Base-by-base conservation (phyloP, 2,888 invertebrate genomes). In the Gibbula magus region DNA sequence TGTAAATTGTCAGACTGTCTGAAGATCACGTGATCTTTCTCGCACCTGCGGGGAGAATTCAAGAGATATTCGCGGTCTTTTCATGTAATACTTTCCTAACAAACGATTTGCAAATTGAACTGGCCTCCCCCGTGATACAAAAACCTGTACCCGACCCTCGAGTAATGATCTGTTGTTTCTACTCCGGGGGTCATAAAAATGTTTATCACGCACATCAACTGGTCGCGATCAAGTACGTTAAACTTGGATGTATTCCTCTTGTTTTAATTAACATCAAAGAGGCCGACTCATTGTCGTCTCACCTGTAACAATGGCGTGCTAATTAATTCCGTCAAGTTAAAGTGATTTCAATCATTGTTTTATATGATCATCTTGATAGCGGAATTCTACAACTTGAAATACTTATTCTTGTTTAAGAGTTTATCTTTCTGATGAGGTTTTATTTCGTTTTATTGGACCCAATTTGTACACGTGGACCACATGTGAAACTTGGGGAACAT, bases 41-140 rank as follows among this genome's bases (percentile, higher is more conserved):
- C 45, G 25, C 32, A 70, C 32, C 70, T 35, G 35, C 70, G 3
- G 70, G 18, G 70, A 61, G 25, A 16, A 20, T 16, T 66, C 29
- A 25, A 16, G 22, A 29, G 39, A 39, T 35, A 39, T 70, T 18
- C 70, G 35, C 39, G 16, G 0, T 70, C 18, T 39, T 70, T 70
- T 70, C 35, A 70, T 39, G 35, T 10, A 10, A n/a, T n/a, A 39
- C 18, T 35, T n/a, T 70, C 20, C 39, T 35, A 70, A 70, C 70
- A 70, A 70, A 35, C 35, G 70, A 39, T 70, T 70, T 70, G 35
- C 70, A 35, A 70, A 70, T 70, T 35, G 35, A 70, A 70, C 45
- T 45, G 45, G 45, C 13, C 45, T 18, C 70, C 18, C 35, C 61
- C 20, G 35, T 32, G 20, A 35, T 67, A 70, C 70, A 35, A 35